Evolutionary conservation across 2,797 vertebrate genomes (phyloP), one percentile per base, ranked within the genome.

Genomic region (Micromesistius poutassou): DNA sequence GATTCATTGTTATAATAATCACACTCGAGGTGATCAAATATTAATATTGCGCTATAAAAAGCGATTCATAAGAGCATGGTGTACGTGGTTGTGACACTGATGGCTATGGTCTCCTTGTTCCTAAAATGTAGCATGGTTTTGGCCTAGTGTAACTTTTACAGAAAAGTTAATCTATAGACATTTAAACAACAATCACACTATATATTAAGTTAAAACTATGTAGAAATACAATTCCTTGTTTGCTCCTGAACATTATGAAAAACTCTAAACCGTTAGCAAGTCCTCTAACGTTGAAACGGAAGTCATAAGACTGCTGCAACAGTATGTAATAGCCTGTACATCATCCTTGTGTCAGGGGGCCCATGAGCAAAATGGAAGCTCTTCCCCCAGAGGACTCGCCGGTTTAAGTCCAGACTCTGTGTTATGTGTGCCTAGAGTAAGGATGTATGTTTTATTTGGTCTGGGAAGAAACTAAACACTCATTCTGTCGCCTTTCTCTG

Each of bases 331-430:
- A 14, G 78, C 76, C 72, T 72, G 77, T 80, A 28, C 70, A 22
- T 77, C 73, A 30, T 38, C 30, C 70, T 30, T 30, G 74, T 81
- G 12, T 28, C 8, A 62, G 7, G 14, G 13, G 46, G 16, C 46
- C 40, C 40, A 13, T 16, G 82, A 40, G 76, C 77, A 84, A 85
- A 87, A 85, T 80, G 68, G 46, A 78, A 79, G 76, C 25, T 68
- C 28, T 30, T 50, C n/a, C 9, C 55, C 13, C 55, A 38, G 14
- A 8, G 30, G 30, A 70, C 16, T n/a, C 38, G n/a, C 25, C 38
- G 38, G 55, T 78, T 35, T 71, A 73, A 77, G 36, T 75, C 73
- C 79, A 72, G 76, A 74, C 7, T 1, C 4, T 19, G n/a, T 72
- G 73, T 3, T 77, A 30, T 50, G 22, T 55, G 10, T 28, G 1